Conservation (phyloP, 2,113 vertebrate genomes). For the Casuarius casuarius region DNA sequence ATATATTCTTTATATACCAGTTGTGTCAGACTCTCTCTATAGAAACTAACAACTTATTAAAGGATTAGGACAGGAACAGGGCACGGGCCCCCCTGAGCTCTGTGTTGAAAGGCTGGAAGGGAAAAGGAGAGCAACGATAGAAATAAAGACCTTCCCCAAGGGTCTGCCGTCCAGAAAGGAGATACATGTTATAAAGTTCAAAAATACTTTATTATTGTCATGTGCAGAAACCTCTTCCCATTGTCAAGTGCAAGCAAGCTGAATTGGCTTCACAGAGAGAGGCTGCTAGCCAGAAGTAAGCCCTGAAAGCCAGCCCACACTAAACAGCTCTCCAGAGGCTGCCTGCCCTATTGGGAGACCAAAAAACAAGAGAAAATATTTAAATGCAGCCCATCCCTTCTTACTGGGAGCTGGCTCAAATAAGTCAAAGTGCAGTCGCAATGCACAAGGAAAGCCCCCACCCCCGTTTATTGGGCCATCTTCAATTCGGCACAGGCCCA, state of each 20-base stretch:
- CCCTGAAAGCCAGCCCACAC: neutral
- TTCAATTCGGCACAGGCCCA: neutral
- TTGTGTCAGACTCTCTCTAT: neutral
- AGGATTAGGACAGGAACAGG: neutral
- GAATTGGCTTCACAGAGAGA: neutral
- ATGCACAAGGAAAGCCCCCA: neutral
- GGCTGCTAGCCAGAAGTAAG: neutral
- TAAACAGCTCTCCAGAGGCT: neutral
- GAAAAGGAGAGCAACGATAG: neutral
- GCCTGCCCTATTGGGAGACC: neutral
- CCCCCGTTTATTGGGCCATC: neutral
- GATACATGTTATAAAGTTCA: neutral
- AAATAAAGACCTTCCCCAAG: neutral
- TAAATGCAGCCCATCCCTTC: neutral
- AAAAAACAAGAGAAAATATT: neutral
- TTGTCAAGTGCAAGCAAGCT: neutral
- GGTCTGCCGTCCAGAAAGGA: neutral
- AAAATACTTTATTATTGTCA: neutral
- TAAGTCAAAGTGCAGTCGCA: neutral
- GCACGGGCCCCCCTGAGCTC: rapidly evolving
- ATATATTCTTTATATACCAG: neutral
- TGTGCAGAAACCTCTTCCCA: neutral
- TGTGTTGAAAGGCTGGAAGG: neutral
- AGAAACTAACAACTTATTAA: neutral
- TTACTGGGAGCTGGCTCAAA: neutral